Evolutionary conservation across 2,113 vertebrate genomes (phyloP), one percentile per base, ranked within the genome.

Genomic region (Ceuthmochares aereus): DNA sequence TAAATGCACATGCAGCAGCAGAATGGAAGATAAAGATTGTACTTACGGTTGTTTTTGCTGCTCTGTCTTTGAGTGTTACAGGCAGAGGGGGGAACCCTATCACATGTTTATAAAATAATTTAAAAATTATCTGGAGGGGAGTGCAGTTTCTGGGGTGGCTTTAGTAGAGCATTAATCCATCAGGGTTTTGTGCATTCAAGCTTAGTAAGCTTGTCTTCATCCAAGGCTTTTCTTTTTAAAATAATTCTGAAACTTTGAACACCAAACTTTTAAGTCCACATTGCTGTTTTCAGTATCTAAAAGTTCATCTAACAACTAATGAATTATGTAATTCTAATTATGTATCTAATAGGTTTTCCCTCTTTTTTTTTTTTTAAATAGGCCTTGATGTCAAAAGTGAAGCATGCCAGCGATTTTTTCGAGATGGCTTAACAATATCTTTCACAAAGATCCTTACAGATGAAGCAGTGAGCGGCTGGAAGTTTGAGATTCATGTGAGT

Each of bases 401-500:
- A 98, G 99, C 99, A 47, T 99, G 99, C 98, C 99, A 99, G 98
- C 98, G 99, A 98, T 99, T 99, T 98, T 99, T 99, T 97, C 98
- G 99, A 97, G 99, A 99, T 98, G 99, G 99, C 85, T 96, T 99
- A 96, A 99, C 99, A 96, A 99, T 99, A 98, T 99, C 99, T 85
- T 99, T 99, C 97, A 99, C 99, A 95, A 99, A 99, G 98, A 99
- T 99, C 98, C 98, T 99, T 98, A 99, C 99, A 62, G 99, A 99
- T 62, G 99, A 99, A 97, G 99, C 99, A 91, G 99, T 99, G 97
- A 99, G 99, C 42, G 99, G 99, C 95, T 99, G 99, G 99, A 99
- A 99, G 98, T 99, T 99, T 98, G 99, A 99, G 96, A 99, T 99
- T 97, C 99, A 99, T 97, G 99, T 99, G 96, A 99, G 99, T 99